phyloP scores from a whole-genome alignment of 2,113 vertebrate species.

The Cyprinodon brontotheroides region DNA sequence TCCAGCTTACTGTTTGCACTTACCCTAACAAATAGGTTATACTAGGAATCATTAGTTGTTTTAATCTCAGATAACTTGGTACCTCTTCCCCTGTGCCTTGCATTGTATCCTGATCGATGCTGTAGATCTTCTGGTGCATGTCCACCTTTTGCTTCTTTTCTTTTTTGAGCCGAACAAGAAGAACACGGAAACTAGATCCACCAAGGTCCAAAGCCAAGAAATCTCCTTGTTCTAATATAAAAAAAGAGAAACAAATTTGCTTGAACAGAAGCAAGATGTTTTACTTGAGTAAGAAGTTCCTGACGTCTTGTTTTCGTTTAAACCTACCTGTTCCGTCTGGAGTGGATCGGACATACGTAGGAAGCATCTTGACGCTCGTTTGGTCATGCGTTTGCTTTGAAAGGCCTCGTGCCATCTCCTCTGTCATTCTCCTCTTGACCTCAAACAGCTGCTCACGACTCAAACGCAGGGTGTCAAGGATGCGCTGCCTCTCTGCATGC shows the following conservation, averaged over 20 bases:
- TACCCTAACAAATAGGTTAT: background rate
- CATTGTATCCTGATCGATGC: conserved; percentile 90
- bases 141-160: conserved; percentile 86
- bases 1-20: background rate
- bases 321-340: conserved; percentile 91
- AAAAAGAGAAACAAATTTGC: background rate
- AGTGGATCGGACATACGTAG: conserved; percentile 91
- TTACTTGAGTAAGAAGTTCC: background rate
- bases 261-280: background rate
- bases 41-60: background rate
- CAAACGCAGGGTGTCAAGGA: conserved; percentile 84
- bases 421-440: conserved; percentile 87
- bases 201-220: conserved; percentile 95
- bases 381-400: conserved; percentile 77
- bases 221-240: conserved; percentile 88
- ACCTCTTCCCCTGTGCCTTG: conserved; percentile 96
- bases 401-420: conserved; percentile 86
- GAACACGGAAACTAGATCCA: conserved; percentile 94
- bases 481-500: conserved; percentile 83
- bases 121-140: conserved; percentile 98
- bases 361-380: conserved; percentile 91
- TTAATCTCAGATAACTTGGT: background rate
- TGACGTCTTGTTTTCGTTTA: background rate
- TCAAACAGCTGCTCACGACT: conserved; percentile 87
- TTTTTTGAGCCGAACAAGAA: conserved; percentile 87